Evolutionary conservation across 1,140 invertebrate genomes (phyloP).

Genomic region (Mizuhopecten yessoensis): DNA sequence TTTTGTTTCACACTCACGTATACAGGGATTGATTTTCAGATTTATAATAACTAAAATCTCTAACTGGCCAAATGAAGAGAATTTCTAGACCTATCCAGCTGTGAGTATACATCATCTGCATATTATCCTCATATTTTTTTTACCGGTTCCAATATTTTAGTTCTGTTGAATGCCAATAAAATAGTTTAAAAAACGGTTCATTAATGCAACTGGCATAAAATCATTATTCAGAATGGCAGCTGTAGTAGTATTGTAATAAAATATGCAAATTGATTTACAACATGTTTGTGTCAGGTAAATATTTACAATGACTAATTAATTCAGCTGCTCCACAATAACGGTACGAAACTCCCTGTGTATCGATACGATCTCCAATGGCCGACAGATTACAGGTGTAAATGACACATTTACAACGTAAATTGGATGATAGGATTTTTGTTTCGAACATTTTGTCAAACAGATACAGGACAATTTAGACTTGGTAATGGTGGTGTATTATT

Average conservation of each 20-base stretch:
- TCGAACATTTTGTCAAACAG: not conserved
- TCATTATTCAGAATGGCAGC: not conserved
- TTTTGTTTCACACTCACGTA: too few relatives aligned
- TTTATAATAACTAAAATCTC: too few relatives aligned
- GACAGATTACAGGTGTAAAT: not conserved
- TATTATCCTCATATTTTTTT: not conserved
- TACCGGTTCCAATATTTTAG: not conserved
- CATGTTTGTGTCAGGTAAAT: not conserved
- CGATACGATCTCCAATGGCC: not conserved
- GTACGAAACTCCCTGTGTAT: slow-evolving; percentile 9
- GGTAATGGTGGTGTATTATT: not conserved
- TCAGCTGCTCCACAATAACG: not conserved
- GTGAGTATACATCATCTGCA: not conserved
- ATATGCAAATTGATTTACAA: slow-evolving; percentile 8
- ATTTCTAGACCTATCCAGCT: not conserved
- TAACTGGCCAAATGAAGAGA: not conserved
- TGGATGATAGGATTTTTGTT: not conserved
- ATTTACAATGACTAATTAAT: slow-evolving; percentile 29
- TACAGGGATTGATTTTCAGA: too few relatives aligned
- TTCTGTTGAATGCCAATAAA: not conserved
- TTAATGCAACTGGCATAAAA: slow-evolving; percentile 39
- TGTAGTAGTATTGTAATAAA: not conserved
- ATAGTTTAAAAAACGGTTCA: not conserved
- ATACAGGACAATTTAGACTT: not conserved
- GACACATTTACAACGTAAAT: slow-evolving; percentile 16